Evolutionary conservation across 1,140 invertebrate genomes (phyloP).

Genomic region (Diorhabda elongata): DNA sequence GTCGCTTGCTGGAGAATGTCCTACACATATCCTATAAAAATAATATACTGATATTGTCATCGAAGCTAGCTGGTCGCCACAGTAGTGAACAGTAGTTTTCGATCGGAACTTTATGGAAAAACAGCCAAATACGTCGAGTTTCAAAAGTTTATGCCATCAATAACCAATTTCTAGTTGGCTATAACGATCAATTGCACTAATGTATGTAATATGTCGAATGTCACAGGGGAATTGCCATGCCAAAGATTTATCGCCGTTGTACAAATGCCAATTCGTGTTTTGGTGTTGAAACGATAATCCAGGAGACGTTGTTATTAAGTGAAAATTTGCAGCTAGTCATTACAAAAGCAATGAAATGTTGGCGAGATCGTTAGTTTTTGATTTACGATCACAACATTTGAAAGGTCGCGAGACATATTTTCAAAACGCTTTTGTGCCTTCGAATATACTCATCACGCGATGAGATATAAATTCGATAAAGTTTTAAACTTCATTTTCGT

Average conservation of each 20-base stretch:
- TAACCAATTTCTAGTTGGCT: conserved; percentile 14
- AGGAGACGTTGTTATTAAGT: too few species aligned
- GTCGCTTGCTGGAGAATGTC: conserved; percentile 4
- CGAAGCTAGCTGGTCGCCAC: neutral
- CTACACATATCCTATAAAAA: conserved; percentile 14
- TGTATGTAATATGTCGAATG: conserved; percentile 16
- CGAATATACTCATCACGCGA: too few species aligned
- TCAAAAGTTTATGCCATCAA: conserved; percentile 10
- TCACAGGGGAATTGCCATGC: conserved; percentile 5
- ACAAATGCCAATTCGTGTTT: conserved; percentile 6
- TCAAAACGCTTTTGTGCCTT: too few species aligned
- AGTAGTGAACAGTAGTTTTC: conserved; percentile 5
- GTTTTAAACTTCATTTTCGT: too few species aligned
- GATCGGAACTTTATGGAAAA: conserved; percentile 5
- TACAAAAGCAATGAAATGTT: too few species aligned
- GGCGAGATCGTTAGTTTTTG: too few species aligned
- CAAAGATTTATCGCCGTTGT: conserved; percentile 5
- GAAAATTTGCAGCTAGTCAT: too few species aligned
- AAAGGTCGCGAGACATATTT: too few species aligned
- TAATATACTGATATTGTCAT: conserved; percentile 15
- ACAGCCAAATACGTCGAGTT: conserved; percentile 7
- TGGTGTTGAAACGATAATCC: neutral
- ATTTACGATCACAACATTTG: too few species aligned
- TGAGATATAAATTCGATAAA: too few species aligned
- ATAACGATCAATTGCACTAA: conserved; percentile 14